Evolutionary conservation across 2,888 invertebrate genomes (phyloP).

Genomic region (Oscheius sp.): DNA sequence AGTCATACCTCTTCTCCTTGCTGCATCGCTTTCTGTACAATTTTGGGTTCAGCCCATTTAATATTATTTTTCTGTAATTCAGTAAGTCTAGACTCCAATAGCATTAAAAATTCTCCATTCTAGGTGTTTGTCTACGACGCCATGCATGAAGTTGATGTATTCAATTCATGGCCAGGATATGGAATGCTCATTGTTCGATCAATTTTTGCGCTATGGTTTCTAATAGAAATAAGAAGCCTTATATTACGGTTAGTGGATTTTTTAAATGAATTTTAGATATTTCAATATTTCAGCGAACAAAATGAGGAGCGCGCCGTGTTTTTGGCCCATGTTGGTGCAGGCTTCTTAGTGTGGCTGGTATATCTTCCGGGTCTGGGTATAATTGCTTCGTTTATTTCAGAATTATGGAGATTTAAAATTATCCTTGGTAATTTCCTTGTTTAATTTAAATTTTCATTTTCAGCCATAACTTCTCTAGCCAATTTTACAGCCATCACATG

Average conservation of each 20-base stretch:
- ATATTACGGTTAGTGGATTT: conserved; percentile 78
- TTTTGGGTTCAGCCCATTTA: conserved; percentile 90
- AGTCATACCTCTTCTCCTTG: conserved; percentile 71
- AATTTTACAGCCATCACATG: conserved; percentile 94
- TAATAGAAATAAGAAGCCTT: conserved; percentile 82
- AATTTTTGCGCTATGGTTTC: conserved; percentile 89
- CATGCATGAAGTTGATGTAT: conserved; percentile 94
- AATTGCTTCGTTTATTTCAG: conserved; percentile 90
- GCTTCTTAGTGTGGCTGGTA: conserved; percentile 97
- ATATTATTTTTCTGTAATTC: conserved; percentile 94
- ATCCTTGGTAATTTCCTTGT: conserved; percentile 81
- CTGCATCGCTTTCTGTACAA: conserved; percentile 88
- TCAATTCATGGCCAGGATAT: conserved; percentile 97
- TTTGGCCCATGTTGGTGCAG: conserved; percentile 94
- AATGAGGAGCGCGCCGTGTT: conserved; percentile 89
- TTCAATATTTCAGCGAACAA: conserved; percentile 82
- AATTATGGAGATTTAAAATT: conserved; percentile 94
- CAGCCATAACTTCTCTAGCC: conserved; percentile 88
- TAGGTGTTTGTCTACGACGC: conserved; percentile 91
- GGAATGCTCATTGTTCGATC: conserved; percentile 88
- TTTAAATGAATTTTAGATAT: neutral
- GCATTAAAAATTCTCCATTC: conserved; percentile 60
- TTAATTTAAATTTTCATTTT: conserved; percentile 56
- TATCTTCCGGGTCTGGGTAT: conserved; percentile 93
- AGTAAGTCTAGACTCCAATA: conserved; percentile 78